A percentile compares a stretch with the other conserved stretches of the same genome.
Evolutionary conservation across 2,113 vertebrate species (phyloP).

Genomic region (Sylvia atricapilla): DNA sequence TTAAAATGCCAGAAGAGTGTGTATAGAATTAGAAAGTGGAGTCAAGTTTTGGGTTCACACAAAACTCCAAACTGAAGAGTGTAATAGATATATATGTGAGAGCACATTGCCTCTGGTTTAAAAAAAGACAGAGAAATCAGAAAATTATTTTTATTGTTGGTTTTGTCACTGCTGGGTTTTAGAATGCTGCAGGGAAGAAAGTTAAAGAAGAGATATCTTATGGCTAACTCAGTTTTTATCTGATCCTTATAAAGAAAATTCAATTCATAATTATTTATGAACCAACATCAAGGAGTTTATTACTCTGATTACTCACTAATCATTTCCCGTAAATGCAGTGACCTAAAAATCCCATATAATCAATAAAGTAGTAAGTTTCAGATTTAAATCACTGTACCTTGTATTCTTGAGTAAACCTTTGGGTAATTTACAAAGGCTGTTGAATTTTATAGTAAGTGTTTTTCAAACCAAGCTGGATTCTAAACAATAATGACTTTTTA

Average conservation of each 20-base stretch:
- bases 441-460: conserved; percentile 95
- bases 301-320: conserved; percentile 83
- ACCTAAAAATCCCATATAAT: conserved; percentile 75
- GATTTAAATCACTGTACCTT: conserved; percentile 86
- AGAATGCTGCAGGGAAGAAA: not conserved
- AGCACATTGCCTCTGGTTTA: not conserved
- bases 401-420: conserved; percentile 90
- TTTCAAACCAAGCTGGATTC: conserved; percentile 93
- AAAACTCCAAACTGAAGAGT: not conserved
- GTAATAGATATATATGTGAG: not conserved
- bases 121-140: not conserved
- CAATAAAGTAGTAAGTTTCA: conserved; percentile 83
- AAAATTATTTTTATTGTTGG: not conserved
- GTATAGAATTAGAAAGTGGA: not conserved
- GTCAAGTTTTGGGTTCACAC: not conserved
- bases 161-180: not conserved
- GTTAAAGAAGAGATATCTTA: not conserved
- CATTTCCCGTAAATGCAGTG: conserved; percentile 76
- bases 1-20: not conserved
- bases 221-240: not conserved
- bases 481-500: conserved; percentile 99
- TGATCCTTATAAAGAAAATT: conserved; percentile 35
- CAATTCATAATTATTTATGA: conserved; percentile 75
- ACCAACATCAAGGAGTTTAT: conserved; percentile 73
- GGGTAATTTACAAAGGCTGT: conserved; percentile 91